A percentile compares a stretch with the other conserved stretches of the same genome.
Conservation (phyloP, 1,140 invertebrate species). For the Trichogramma pretiosum region DNA sequence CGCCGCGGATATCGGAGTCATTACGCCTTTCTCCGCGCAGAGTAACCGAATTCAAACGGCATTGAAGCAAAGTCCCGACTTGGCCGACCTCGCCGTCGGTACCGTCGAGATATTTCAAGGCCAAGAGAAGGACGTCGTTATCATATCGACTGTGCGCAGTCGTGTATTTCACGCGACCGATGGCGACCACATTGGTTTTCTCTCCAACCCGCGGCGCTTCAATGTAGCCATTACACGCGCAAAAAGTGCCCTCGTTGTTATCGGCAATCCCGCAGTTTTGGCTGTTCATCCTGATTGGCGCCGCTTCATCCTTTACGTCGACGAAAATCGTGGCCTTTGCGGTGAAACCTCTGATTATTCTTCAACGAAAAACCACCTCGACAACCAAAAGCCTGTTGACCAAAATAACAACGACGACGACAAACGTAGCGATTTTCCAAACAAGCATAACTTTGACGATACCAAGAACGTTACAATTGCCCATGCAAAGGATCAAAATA, state of each 20-base stretch:
- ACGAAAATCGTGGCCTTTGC: background rate
- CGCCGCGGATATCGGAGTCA: slow-evolving; percentile 66
- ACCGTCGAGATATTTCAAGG: slow-evolving; percentile 58
- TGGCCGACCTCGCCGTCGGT: slow-evolving; percentile 49
- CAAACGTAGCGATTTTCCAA: too few relatives aligned
- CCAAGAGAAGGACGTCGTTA: slow-evolving; percentile 56
- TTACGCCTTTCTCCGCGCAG: slow-evolving; percentile 74
- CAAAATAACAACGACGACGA: too few relatives aligned
- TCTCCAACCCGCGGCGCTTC: slow-evolving; percentile 40
- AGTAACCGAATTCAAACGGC: slow-evolving; percentile 49
- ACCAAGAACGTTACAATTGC: too few relatives aligned
- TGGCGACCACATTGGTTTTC: slow-evolving; percentile 22
- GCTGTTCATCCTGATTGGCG: slow-evolving; percentile 50
- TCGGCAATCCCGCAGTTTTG: slow-evolving; percentile 65
- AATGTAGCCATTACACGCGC: slow-evolving; percentile 73
- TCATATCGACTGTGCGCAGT: slow-evolving; percentile 58
- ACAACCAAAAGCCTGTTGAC: too few relatives aligned
- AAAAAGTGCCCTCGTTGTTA: slow-evolving; percentile 60
- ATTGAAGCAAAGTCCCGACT: slow-evolving; percentile 26
- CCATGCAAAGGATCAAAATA: too few relatives aligned
- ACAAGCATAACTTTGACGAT: too few relatives aligned
- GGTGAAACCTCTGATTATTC: background rate
- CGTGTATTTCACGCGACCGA: slow-evolving; percentile 52
- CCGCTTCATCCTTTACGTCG: slow-evolving; percentile 32
- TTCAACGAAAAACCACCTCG: too few relatives aligned